Conservation (phyloP, 2,888 invertebrate genomes). For the Dasysyrphus albostriatus region DNA sequence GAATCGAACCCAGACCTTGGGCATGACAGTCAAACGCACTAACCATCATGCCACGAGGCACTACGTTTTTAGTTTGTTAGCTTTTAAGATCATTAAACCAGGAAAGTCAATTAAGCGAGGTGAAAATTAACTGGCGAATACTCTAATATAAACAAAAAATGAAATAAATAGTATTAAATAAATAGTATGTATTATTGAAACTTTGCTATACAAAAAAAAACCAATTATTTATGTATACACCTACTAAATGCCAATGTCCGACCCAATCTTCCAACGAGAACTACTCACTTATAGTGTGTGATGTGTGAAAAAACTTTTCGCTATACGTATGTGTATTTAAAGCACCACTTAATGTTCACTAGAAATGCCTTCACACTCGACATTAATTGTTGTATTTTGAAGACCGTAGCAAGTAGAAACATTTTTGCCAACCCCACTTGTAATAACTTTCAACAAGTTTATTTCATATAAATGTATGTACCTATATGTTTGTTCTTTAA, state of each 20-base stretch:
- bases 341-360: slow-evolving; percentile 64
- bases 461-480: slow-evolving; percentile 24
- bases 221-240: no score
- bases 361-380: slow-evolving; percentile 67
- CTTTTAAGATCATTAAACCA: no score
- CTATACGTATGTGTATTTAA: slow-evolving; percentile 15
- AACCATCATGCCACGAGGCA: no score
- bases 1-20: no score
- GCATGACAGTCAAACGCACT: no score
- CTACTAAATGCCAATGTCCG: slow-evolving; percentile 43
- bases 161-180: no score
- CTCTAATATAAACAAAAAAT: no score
- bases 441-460: slow-evolving; percentile 72
- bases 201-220: slow-evolving; percentile 7
- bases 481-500: slow-evolving; percentile 41
- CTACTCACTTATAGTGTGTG: slow-evolving; percentile 42
- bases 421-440: slow-evolving; percentile 60
- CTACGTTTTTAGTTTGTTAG: no score
- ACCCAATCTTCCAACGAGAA: slow-evolving; percentile 30
- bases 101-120: no score
- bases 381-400: slow-evolving; percentile 69
- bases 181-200: not conserved
- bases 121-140: no score
- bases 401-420: slow-evolving; percentile 34
- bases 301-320: slow-evolving; percentile 32